Evolutionary conservation across 2,888 invertebrate species (phyloP), one percentile per base, ranked within the genome.

Genomic region (Eretmocerus hayati): DNA sequence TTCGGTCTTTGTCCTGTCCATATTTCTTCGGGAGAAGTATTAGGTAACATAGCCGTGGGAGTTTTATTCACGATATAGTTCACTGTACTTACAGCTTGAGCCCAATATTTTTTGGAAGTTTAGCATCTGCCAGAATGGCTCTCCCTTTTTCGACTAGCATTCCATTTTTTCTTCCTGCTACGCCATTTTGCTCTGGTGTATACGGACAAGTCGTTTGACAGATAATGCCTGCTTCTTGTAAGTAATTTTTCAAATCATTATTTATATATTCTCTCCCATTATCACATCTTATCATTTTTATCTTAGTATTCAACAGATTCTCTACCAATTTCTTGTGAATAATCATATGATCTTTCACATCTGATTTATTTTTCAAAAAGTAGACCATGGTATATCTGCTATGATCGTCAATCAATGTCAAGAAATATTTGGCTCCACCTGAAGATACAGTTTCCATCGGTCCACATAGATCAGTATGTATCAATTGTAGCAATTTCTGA

Each of bases 1-100:
- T 42, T 26, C 5, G 42, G 42, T 13, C 16, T 42, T 18, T 33
- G 21, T 3, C 41, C 41, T 3, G 19, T 18, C 31, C 41, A 41
- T 2, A 2, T 8, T 41, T 41, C 41, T 3, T n/a, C 4, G 8
- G 31, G 41, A 11, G 41, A 30, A 5, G 13, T 13, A 13, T 30
- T 16, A 26, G 6, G 8, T 19, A 23, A 15, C 9, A 6, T 18
- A 8, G 4, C 31, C 3, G 41, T 41, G 4, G 41, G 30, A 13
- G 16, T 35, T 15, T 15, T 22, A 3, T 43, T 35, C 9, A 22
- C 5, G 6, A 18, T 3, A 20, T 26, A 26, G 6, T 18, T 8
- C 2, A 23, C 35, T 13, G 33, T 33, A 5, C 4, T 15, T 3
- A 33, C 21, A 21, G 15, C 33, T 9, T 33, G 18, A 16, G 18